Base-by-base conservation (phyloP, 2,113 vertebrate species). In the Chlorodrepanis virens region DNA sequence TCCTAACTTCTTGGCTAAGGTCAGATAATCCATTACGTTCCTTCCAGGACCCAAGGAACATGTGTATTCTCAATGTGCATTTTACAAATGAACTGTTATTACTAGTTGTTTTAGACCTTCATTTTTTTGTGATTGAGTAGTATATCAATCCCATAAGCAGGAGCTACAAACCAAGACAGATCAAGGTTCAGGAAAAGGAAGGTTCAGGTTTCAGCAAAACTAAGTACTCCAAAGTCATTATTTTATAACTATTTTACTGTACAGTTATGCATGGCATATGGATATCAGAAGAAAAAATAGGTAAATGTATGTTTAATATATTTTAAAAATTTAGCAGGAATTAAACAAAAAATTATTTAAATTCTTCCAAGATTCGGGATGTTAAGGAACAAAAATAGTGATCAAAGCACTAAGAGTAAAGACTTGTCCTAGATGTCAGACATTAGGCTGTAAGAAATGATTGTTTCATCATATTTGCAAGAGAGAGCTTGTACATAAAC, bases 211-310 rank as follows among this genome's bases (percentile, higher is more conserved):
- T 63, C 79, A 85, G 35, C 56, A 57, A 74, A 45, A 94, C 47
- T 8, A 35, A 84, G 3, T n/a, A 21, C 20, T 54, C 28, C 8
- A 63, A 91, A 84, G 3, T n/a, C 0, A 1, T 21, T 1, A 14
- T 84, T 61, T 91, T 57, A 24, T 83, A 69, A 42, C 15, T 21
- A 1, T 84, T 77, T 77, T 79, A 71, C 10, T 42, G 42, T 54
- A 42, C 16, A 10, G 6, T 59, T 75, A 64, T 25, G 10, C 7
- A 45, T 8, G 2, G 5, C 1, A 3, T 67, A 33, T 1, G 0
- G 2, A 20, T 78, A 63, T 70, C 2, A 65, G 53, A 53, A 70
- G 11, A 71, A 89, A 76, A 3, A 15, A 29, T 1, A 60, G 1
- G 37, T 10, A 68, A 71, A 50, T 20, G 59, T 4, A 15, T 22